Conservation (phyloP, 2,113 vertebrate genomes). For the Isichthys henryi region DNA sequence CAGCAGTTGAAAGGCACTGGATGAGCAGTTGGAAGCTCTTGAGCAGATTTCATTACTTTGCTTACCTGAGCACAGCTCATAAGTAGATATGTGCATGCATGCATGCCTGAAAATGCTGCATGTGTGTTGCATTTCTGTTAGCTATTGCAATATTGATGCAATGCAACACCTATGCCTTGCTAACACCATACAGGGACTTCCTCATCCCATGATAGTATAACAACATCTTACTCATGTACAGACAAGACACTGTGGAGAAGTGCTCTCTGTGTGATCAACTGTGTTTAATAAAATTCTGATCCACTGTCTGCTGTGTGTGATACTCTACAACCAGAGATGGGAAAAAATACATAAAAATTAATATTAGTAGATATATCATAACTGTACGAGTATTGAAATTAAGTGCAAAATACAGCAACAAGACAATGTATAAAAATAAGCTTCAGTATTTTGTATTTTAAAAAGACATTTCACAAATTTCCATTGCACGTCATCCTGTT, state of each 20-base stretch:
- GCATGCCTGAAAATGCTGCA: neutral
- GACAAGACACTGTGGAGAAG: neutral
- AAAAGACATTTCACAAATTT: neutral
- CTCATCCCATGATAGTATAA: neutral
- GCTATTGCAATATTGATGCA: neutral
- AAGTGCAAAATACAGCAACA: neutral
- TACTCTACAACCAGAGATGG: neutral
- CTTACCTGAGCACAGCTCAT: neutral
- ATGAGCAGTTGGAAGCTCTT: neutral
- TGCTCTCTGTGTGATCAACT: neutral
- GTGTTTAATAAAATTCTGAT: neutral
- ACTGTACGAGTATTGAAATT: neutral
- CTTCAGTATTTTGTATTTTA: neutral
- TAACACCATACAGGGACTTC: neutral
- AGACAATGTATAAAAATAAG: neutral
- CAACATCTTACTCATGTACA: neutral
- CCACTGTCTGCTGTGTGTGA: neutral
- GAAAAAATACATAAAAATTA: neutral
- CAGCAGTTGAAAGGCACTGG: neutral
- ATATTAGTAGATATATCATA: neutral
- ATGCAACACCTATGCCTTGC: neutral
- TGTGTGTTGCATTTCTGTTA: neutral
- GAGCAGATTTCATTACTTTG: neutral
- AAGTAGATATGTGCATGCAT: neutral
- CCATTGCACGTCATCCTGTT: neutral